Evolutionary conservation across 2,113 vertebrate species (phyloP).

Genomic region (Dromas ardeola): DNA sequence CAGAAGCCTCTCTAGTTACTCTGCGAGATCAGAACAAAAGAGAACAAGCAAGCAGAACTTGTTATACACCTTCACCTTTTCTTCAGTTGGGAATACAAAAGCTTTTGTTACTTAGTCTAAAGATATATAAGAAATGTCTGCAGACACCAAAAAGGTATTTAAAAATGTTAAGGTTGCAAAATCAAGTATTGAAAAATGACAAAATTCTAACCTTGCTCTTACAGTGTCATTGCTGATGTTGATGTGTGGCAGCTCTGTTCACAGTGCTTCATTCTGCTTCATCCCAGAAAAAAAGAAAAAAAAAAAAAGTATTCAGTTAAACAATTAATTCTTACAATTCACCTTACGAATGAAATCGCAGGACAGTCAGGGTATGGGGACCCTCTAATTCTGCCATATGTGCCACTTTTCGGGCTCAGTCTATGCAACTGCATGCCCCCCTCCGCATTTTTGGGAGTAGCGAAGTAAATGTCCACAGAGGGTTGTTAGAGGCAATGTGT

Average conservation of each 20-base stretch:
- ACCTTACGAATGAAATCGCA: background rate
- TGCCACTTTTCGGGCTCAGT: background rate
- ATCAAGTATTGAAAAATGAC: background rate
- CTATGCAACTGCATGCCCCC: background rate
- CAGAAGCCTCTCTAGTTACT: background rate
- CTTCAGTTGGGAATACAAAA: background rate
- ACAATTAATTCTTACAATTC: background rate
- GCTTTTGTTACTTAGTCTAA: background rate
- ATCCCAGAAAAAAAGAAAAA: background rate
- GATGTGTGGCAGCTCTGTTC: background rate
- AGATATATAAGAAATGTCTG: background rate
- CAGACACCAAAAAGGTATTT: background rate
- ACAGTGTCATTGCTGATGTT: background rate
- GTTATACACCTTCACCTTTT: background rate
- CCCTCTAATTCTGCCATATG: background rate
- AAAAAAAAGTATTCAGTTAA: background rate
- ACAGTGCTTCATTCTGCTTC: background rate
- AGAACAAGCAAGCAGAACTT: background rate
- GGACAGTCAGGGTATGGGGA: background rate
- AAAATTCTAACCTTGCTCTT: background rate
- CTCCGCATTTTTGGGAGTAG: background rate
- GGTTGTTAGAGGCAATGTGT: fast-evolving
- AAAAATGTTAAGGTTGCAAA: background rate
- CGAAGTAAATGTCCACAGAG: background rate
- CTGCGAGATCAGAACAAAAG: background rate